Percentiles rank a stretch among this genome's conserved stretches.
These are phyloP conservation scores for Oreotragus oreotragus DNA, from an alignment of 2,113 vertebrate species.

Conservation along the genomic window DNA sequence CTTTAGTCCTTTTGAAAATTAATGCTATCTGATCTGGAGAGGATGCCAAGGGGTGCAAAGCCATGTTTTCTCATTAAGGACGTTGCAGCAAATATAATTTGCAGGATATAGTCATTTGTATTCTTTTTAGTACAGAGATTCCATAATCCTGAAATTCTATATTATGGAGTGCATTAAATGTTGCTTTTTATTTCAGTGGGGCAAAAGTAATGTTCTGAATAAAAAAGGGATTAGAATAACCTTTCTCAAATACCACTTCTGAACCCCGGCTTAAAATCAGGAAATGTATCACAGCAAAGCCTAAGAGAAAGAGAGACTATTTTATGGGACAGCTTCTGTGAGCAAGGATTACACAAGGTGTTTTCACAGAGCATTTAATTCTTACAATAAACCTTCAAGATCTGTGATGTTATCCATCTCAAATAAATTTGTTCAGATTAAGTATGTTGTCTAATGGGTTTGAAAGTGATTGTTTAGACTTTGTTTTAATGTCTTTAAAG, in stretches of 20 bases:
- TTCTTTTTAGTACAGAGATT: conserved; percentile 21
- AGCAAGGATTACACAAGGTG: not conserved
- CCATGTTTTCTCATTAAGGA: not conserved
- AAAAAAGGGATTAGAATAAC: not conserved
- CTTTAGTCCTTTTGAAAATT: not conserved
- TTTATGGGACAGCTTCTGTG: not conserved
- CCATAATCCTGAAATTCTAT: not conserved
- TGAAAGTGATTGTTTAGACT: not conserved
- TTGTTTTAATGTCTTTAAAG: conserved; percentile 19
- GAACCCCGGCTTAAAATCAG: conserved; percentile 14
- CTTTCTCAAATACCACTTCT: conserved; percentile 35
- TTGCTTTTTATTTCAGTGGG: conserved; percentile 45
- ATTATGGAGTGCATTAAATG: not conserved
- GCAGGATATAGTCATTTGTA: not conserved
- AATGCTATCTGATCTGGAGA: not conserved
- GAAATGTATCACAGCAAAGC: not conserved
- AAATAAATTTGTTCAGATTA: conserved; percentile 8
- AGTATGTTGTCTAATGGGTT: not conserved
- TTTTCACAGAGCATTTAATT: not conserved
- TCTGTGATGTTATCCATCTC: not conserved
- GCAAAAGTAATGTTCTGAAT: conserved; percentile 28
- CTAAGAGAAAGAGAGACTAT: not conserved
- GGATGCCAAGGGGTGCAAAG: not conserved
- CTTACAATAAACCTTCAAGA: not conserved
- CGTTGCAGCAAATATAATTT: not conserved